Conservation (phyloP, 2,888 invertebrate genomes). For the Sepiola atlantica region DNA sequence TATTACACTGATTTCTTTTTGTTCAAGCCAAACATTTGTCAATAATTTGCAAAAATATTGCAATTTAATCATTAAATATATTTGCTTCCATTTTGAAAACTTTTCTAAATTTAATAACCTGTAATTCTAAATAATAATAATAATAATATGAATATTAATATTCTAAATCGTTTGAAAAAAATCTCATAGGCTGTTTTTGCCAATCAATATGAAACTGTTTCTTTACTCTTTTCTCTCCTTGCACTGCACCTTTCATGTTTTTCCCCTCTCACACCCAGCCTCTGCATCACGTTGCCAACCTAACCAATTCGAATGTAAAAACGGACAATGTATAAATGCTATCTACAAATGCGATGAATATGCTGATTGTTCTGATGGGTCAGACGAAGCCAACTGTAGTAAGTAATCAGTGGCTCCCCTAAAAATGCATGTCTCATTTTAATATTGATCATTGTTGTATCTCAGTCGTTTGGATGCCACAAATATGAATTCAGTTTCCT, state of each 20-base stretch:
- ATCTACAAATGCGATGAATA: not conserved
- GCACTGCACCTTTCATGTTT: not conserved
- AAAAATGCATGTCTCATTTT: not conserved
- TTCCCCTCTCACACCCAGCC: not conserved
- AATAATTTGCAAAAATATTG: too few relatives aligned
- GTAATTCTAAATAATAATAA: too few relatives aligned
- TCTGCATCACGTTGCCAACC: not conserved
- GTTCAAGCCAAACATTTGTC: too few relatives aligned
- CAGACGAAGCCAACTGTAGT: not conserved
- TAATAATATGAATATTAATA: not conserved
- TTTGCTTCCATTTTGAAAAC: not conserved
- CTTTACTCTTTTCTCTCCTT: not conserved
- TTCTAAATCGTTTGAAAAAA: not conserved
- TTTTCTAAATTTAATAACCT: not conserved
- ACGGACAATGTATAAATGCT: not conserved
- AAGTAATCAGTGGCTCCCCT: not conserved
- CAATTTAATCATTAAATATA: too few relatives aligned
- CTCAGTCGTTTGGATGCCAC: too few relatives aligned
- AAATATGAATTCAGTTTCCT: too few relatives aligned
- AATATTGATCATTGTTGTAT: too few relatives aligned
- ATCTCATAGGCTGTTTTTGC: not conserved
- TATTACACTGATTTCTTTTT: too few relatives aligned
- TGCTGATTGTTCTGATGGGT: not conserved
- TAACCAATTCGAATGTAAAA: not conserved
- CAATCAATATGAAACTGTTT: not conserved